phyloP scores from a whole-genome alignment of 2,113 vertebrate genomes.

The Acrocephalus arundinaceus region DNA sequence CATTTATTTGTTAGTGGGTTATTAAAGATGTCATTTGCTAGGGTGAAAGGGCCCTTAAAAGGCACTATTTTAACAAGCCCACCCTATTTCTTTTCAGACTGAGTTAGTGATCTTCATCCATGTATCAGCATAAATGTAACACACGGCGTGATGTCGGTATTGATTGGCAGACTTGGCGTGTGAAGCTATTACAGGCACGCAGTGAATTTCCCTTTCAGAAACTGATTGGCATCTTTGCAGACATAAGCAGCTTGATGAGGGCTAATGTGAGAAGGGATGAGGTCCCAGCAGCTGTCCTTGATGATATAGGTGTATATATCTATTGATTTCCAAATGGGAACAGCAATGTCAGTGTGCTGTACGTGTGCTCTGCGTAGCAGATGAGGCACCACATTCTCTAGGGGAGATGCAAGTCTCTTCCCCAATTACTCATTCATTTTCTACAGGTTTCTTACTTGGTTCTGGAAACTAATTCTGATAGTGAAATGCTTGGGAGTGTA shows the following conservation, averaged over 20 bases:
- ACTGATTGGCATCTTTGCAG: constrained; percentile 62
- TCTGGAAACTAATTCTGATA: background rate
- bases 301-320: background rate
- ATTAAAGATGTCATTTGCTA: constrained; percentile 7
- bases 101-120: background rate
- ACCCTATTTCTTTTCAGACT: background rate
- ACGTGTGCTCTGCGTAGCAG: background rate
- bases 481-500: background rate
- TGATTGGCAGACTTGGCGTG: constrained; percentile 38
- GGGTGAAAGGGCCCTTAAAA: background rate
- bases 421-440: background rate
- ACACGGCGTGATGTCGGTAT: background rate
- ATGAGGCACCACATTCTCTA: background rate
- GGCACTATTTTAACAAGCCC: background rate
- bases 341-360: background rate
- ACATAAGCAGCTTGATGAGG: constrained; percentile 67
- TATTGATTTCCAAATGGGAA: constrained; percentile 39
- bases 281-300: constrained; percentile 43
- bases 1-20: background rate
- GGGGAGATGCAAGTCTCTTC: background rate
- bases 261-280: constrained; percentile 47
- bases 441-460: background rate
- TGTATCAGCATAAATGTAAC: constrained; percentile 37
- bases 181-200: background rate
- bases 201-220: constrained; percentile 23